These are phyloP conservation scores for Spisula subtruncata DNA, from an alignment of 2,888 invertebrate species.

Conservation along the genomic window DNA sequence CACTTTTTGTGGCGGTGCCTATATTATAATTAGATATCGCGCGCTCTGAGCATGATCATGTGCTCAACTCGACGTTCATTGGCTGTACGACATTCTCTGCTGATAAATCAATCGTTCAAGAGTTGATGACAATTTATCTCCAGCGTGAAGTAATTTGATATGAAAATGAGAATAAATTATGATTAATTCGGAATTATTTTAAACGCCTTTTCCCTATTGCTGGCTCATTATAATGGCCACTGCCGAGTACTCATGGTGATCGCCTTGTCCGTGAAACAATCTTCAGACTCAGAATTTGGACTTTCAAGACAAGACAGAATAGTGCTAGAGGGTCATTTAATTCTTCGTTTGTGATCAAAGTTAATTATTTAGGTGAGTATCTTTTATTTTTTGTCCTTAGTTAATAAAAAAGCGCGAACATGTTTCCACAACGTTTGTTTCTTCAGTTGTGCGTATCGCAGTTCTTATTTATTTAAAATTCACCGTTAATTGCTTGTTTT, in stretches of 20 bases:
- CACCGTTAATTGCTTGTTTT: neutral
- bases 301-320: neutral
- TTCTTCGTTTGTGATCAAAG: neutral
- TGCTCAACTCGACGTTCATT: neutral
- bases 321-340: neutral
- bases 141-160: slow-evolving; percentile 16
- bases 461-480: neutral
- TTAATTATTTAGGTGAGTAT: slow-evolving; percentile 7
- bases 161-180: slow-evolving; percentile 68
- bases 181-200: slow-evolving; percentile 66
- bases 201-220: slow-evolving; percentile 42
- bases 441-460: neutral
- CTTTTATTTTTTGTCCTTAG: neutral
- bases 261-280: neutral
- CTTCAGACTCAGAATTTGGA: neutral
- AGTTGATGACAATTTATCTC: slow-evolving; percentile 41
- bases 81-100: neutral
- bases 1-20: slow-evolving; percentile 41
- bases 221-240: neutral
- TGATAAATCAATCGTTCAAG: slow-evolving; percentile 34
- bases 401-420: neutral
- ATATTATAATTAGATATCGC: slow-evolving; percentile 54
- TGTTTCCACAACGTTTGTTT: neutral
- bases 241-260: slow-evolving; percentile 22
- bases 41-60: slow-evolving; percentile 40